Percentiles rank a stretch among this genome's conserved stretches.
Evolutionary conservation across 2,113 vertebrate species (phyloP).

Genomic region (Oriolus oriolus): DNA sequence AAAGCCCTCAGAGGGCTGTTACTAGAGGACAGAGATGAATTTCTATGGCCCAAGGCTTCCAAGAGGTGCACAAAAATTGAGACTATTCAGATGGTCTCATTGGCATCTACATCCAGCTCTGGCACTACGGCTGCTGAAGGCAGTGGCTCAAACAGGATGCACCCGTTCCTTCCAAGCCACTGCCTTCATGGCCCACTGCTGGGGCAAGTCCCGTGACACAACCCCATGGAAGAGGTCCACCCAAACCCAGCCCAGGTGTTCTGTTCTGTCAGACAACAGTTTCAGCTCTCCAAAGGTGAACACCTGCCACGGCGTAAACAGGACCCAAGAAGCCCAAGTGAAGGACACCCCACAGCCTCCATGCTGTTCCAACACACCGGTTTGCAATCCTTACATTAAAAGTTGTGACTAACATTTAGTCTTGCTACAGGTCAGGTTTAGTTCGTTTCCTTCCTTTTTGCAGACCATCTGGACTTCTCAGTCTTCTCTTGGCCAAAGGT

Average conservation of each 20-base stretch:
- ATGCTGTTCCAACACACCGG: background rate
- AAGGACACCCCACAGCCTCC: background rate
- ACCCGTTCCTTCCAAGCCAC: background rate
- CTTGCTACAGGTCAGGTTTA: background rate
- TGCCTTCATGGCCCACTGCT: accelerated
- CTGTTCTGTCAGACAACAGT: background rate
- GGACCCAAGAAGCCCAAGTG: background rate
- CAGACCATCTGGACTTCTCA: background rate
- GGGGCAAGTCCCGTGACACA: background rate
- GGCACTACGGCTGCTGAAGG: accelerated
- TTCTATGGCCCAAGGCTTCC: background rate
- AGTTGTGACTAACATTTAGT: background rate
- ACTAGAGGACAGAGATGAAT: background rate
- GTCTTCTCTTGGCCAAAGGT: background rate
- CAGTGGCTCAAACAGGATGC: accelerated
- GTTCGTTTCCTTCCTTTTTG: background rate
- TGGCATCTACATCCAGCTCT: background rate
- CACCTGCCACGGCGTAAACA: background rate
- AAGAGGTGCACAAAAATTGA: background rate
- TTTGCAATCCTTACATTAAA: background rate
- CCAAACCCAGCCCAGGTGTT: background rate
- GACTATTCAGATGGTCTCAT: background rate
- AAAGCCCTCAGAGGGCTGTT: background rate
- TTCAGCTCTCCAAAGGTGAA: background rate
- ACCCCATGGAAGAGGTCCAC: background rate